phyloP scores from a whole-genome alignment of 1,140 invertebrate genomes.

The Eubasilissa regina region DNA sequence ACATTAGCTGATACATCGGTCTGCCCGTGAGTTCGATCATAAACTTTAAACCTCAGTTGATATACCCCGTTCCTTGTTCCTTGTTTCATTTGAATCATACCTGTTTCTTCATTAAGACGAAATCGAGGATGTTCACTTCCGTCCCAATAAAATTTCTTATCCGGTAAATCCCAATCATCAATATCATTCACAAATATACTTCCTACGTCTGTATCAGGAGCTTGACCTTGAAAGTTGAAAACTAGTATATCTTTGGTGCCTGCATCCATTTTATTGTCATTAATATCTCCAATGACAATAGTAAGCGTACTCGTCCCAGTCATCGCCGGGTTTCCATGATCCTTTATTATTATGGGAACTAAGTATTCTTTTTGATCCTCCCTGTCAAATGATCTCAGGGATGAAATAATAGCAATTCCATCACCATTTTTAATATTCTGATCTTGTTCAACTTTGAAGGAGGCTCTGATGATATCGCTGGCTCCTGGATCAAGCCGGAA shows the following conservation, averaged over 20 bases:
- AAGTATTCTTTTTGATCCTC: conserved; percentile 78
- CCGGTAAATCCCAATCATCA: conserved; percentile 82
- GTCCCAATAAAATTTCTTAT: conserved; percentile 80
- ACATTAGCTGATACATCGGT: conserved; percentile 75
- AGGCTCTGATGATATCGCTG: conserved; percentile 74
- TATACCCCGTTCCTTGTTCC: conserved; percentile 76
- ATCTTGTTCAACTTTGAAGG: conserved; percentile 77
- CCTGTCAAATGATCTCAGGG: conserved; percentile 77
- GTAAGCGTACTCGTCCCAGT: conserved; percentile 79
- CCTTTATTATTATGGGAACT: conserved; percentile 78
- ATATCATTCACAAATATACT: conserved; percentile 80
- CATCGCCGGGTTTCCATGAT: conserved; percentile 73
- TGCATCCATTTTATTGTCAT: conserved; percentile 81
- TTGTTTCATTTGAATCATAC: conserved; percentile 78
- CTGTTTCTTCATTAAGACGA: conserved; percentile 75
- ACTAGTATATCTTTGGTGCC: conserved; percentile 81
- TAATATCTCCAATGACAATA: conserved; percentile 80
- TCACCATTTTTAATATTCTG: conserved; percentile 73
- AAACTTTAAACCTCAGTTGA: conserved; percentile 76
- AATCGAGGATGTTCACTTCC: conserved; percentile 73
- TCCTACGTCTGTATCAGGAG: conserved; percentile 77
- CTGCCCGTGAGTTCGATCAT: conserved; percentile 76
- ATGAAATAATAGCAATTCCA: conserved; percentile 76
- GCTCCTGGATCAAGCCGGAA: conserved; percentile 76
- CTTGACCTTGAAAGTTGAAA: conserved; percentile 79